Evolutionary conservation across 2,888 invertebrate species (phyloP), one percentile per base, ranked within the genome.

Genomic region (Nasonovia ribisnigri): DNA sequence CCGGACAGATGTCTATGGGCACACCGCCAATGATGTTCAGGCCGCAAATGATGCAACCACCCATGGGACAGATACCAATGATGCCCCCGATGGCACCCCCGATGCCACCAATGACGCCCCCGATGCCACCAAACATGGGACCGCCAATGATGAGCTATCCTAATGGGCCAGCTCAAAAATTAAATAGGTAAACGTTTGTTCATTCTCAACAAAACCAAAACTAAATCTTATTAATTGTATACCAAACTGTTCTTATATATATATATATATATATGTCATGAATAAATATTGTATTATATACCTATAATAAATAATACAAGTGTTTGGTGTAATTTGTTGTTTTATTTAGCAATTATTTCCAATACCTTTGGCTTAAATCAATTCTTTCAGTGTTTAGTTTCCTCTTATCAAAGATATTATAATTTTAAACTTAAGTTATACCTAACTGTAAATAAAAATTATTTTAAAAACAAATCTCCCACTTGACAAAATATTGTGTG

Each of bases 31-130:
- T 96, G 96, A 95, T 96, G 95, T 96, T 96, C 95, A 96, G 96
- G 95, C 96, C 96, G 91, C 96, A 96, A 96, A 95, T 97, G 95
- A 96, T 96, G 95, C 96, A 96, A 95, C 96, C 96, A 90, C 96
- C 95, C 5, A 93, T 93, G 90, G 96, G 96, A 1, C 96, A 95
- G 0, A 96, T 96, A 6, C 96, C 96, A 96, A 95, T 95, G 96
- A 96, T 96, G 88, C 97, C 97, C 10, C 97, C 97, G 95, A 97
- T 97, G 97, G 97, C 97, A 95, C n/a, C n/a, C n/a, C n/a, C n/a
- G n/a, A n/a, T n/a, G n/a, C n/a, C n/a, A n/a, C n/a, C n/a, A n/a
- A n/a, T n/a, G n/a, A n/a, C n/a, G n/a, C n/a, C n/a, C n/a, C n/a
- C n/a, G n/a, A n/a, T 97, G 97, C 97, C 97, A 95, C 96, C 97